These are phyloP conservation scores for Drosophila rellima DNA, from an alignment of 2,888 invertebrate species.

Conservation along the genomic window DNA sequence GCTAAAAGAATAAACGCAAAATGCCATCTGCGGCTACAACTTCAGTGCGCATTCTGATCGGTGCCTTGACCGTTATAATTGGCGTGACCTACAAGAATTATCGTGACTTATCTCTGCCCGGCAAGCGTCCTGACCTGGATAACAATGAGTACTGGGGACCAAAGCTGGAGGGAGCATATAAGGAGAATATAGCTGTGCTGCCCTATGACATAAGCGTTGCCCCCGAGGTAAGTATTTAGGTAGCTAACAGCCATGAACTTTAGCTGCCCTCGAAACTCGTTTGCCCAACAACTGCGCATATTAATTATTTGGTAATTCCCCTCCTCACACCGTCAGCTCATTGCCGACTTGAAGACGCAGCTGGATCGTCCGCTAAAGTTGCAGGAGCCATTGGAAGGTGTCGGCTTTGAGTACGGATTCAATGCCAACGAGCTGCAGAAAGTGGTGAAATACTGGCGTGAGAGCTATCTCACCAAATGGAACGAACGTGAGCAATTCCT, in stretches of 20 bases:
- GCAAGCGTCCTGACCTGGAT: conserved; percentile 81
- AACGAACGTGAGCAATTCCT: conserved; percentile 89
- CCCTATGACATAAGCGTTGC: conserved; percentile 77
- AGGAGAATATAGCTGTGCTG: conserved; percentile 79
- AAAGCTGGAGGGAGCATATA: conserved; percentile 68
- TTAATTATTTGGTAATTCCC: neutral
- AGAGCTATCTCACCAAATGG: conserved; percentile 90
- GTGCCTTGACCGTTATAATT: conserved; percentile 61
- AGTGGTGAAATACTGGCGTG: conserved; percentile 92
- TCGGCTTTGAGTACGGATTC: conserved; percentile 93
- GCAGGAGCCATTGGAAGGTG: conserved; percentile 88
- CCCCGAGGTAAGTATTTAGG: conserved; percentile 69
- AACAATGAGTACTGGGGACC: conserved; percentile 84
- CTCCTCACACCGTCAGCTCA: conserved; percentile 82
- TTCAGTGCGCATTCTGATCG: conserved; percentile 68
- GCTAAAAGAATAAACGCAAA: conserved; percentile 1
- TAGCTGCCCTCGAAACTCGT: conserved; percentile 29
- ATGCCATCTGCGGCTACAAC: conserved; percentile 62
- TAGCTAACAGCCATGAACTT: conserved; percentile 9
- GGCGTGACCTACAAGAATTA: conserved; percentile 83
- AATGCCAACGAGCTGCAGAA: conserved; percentile 89
- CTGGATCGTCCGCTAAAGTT: conserved; percentile 87
- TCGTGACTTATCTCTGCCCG: conserved; percentile 70
- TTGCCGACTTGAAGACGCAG: conserved; percentile 88
- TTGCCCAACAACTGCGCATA: conserved; percentile 23